Conservation (phyloP, 1,140 invertebrate species). For the Acromyrmex echinatior region DNA sequence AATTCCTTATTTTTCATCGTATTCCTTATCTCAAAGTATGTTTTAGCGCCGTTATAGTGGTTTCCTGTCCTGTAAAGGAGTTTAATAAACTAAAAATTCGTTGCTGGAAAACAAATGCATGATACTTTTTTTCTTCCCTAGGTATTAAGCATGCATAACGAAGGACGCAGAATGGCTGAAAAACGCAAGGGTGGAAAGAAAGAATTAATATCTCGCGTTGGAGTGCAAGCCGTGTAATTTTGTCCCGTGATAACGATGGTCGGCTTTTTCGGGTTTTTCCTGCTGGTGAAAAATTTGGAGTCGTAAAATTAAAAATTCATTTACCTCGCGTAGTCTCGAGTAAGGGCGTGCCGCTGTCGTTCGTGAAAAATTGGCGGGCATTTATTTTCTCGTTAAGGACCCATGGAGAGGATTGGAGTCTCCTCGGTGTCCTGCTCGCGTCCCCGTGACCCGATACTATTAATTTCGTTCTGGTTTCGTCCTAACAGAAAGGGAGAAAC, state of each 20-base stretch:
- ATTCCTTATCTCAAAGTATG: too few species aligned
- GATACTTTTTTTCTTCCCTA: conserved; percentile 18
- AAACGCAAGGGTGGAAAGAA: conserved; percentile 60
- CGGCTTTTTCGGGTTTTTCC: conserved; percentile 63
- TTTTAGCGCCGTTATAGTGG: too few species aligned
- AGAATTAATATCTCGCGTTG: conserved; percentile 71
- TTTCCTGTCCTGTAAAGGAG: too few species aligned
- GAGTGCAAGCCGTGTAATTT: conserved; percentile 63
- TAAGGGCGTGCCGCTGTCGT: conserved; percentile 66
- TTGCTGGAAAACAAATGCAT: not conserved
- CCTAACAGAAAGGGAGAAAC: not conserved
- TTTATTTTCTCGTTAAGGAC: conserved; percentile 80
- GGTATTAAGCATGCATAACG: conserved; percentile 49
- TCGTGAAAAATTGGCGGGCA: conserved; percentile 73
- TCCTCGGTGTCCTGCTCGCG: conserved; percentile 53
- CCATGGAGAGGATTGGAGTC: conserved; percentile 42
- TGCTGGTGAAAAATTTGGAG: conserved; percentile 57
- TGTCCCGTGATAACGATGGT: conserved; percentile 56
- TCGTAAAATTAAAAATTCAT: conserved; percentile 76
- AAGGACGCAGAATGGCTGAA: conserved; percentile 20
- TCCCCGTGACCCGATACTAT: conserved; percentile 73
- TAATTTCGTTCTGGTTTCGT: conserved; percentile 66
- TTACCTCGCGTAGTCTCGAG: conserved; percentile 37
- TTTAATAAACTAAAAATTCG: conserved; percentile 5
- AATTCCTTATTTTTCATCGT: too few species aligned